Conservation (phyloP, 2,888 invertebrate species). For the Digitonthophagus gazella region DNA sequence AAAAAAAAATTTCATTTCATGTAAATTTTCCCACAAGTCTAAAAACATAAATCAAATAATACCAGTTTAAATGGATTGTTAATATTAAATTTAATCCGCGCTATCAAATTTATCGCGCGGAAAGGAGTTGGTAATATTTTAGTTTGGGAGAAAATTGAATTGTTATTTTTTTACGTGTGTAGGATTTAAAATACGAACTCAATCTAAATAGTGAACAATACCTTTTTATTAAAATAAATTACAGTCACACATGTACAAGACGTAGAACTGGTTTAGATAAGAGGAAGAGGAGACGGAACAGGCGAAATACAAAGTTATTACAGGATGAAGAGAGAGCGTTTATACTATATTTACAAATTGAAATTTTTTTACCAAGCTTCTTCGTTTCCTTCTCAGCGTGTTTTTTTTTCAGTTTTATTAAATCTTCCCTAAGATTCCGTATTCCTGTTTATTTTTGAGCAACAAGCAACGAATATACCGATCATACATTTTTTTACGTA, state of each 20-base stretch:
- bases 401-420: too few relatives aligned
- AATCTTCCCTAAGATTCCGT: constrained; percentile 47
- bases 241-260: constrained; percentile 53
- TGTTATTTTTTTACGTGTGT: background rate
- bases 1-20: too few relatives aligned
- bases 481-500: constrained; percentile 30
- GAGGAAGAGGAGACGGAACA: background rate
- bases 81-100: background rate
- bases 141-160: background rate
- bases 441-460: too few relatives aligned
- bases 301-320: background rate
- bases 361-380: background rate
- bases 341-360: constrained; percentile 42
- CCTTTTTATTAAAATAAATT: constrained; percentile 55
- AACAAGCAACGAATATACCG: constrained; percentile 51
- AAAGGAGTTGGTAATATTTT: background rate
- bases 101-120: constrained; percentile 5
- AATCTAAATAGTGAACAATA: constrained; percentile 43
- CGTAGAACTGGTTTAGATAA: constrained; percentile 23
- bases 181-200: background rate
- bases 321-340: constrained; percentile 33
- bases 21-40: too few relatives aligned
- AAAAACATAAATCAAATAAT: constrained; percentile 4
- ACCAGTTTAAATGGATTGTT: background rate
- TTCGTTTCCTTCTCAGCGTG: background rate